Conservation (phyloP, 2,797 vertebrate species). For the Podarcis lilfordi region DNA sequence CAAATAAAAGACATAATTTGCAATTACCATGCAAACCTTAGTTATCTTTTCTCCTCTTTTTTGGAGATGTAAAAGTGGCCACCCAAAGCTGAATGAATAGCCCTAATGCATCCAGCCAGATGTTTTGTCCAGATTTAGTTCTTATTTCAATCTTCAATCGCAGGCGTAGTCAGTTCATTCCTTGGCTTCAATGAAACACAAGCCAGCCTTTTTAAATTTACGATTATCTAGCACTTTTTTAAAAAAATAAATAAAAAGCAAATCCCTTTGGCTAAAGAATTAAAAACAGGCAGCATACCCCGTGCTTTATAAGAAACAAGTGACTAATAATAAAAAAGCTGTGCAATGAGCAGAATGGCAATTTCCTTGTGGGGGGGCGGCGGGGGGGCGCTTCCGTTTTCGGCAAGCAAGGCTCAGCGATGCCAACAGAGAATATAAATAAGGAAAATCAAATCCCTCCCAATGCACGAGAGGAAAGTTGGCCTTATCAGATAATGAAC, state of each 20-base stretch:
- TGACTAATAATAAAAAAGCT: conserved; percentile 63
- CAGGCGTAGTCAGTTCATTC: not conserved
- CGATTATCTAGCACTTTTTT: conserved; percentile 12
- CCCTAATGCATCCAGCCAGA: not conserved
- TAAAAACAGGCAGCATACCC: conserved; percentile 58
- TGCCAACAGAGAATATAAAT: conserved; percentile 68
- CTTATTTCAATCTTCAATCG: not conserved
- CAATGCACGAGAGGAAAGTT: conserved; percentile 68
- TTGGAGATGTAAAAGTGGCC: no score
- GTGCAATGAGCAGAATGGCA: conserved; percentile 67
- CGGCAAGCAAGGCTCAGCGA: conserved; percentile 57
- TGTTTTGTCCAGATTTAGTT: not conserved
- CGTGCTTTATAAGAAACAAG: conserved; percentile 59
- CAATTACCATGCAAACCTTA: no score
- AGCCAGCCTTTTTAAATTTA: conserved; percentile 27
- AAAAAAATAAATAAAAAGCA: not conserved
- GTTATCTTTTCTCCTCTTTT: no score
- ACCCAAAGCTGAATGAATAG: not conserved
- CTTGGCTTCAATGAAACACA: conserved; percentile 2
- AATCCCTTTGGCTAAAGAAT: conserved; percentile 33
- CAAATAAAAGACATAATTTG: no score
- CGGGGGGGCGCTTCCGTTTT: conserved; percentile 67
- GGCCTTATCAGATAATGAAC: conserved; percentile 74
- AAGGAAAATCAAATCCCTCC: conserved; percentile 70
- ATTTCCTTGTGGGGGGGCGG: conserved; percentile 51